Evolutionary conservation across 2,888 invertebrate genomes (phyloP).

Genomic region (Drosophila anomalata): DNA sequence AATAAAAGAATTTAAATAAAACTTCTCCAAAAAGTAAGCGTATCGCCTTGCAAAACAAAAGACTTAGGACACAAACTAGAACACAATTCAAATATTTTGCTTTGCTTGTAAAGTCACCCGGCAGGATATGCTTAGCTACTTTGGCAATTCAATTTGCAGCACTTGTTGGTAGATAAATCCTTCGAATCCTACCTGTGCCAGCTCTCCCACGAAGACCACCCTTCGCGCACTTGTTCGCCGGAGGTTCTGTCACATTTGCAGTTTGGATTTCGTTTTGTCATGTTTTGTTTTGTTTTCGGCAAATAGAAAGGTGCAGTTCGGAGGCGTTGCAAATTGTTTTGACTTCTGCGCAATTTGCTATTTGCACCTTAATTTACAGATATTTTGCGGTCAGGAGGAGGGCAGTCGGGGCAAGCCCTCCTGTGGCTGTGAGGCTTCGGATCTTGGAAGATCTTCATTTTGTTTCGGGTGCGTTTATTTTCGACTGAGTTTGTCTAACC

Average conservation of each 20-base stretch:
- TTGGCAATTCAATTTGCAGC: slow-evolving; percentile 18
- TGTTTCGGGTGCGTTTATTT: slow-evolving; percentile 22
- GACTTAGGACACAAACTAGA: slow-evolving; percentile 21
- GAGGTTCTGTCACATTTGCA: slow-evolving; percentile 44
- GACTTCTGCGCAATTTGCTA: slow-evolving; percentile 58
- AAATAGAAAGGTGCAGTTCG: slow-evolving; percentile 45
- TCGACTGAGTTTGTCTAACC: slow-evolving; percentile 35
- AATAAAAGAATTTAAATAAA: background rate
- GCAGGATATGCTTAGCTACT: slow-evolving; percentile 3
- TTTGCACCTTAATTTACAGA: slow-evolving; percentile 77
- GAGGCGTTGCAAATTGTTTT: slow-evolving; percentile 46
- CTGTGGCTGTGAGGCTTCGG: background rate
- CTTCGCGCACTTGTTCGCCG: slow-evolving; percentile 21
- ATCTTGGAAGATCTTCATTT: slow-evolving; percentile 43
- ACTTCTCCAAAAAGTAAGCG: background rate
- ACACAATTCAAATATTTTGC: background rate
- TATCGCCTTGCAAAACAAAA: slow-evolving; percentile 8
- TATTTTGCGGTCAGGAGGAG: slow-evolving; percentile 69
- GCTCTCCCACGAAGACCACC: slow-evolving; percentile 25
- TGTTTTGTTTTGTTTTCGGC: slow-evolving; percentile 29
- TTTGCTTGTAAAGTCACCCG: slow-evolving; percentile 3
- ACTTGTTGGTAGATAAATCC: slow-evolving; percentile 33
- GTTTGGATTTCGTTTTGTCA: slow-evolving; percentile 24
- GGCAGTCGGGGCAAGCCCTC: slow-evolving; percentile 13
- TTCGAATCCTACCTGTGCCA: slow-evolving; percentile 15